A percentile compares a stretch with the other conserved stretches of the same genome.
Conservation (phyloP, 2,888 invertebrate species). For the Gastracanthus pulcherrimus region DNA sequence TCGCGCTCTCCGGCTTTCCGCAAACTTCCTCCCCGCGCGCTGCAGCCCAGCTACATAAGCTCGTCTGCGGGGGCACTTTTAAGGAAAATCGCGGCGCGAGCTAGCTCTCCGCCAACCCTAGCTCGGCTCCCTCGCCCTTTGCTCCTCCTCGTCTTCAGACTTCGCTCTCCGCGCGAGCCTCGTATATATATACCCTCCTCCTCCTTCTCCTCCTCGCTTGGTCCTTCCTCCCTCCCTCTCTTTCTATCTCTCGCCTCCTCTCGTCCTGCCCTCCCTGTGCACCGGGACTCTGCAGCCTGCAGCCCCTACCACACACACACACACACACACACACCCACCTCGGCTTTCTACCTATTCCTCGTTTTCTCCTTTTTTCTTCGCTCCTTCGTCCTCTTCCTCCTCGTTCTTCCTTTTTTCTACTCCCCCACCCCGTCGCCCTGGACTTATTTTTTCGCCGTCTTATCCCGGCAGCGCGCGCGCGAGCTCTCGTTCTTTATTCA, state of each 20-base stretch:
- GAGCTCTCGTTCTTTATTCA: neutral
- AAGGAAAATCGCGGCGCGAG: slow-evolving; percentile 65
- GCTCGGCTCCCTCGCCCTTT: slow-evolving; percentile 25
- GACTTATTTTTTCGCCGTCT: slow-evolving; percentile 35
- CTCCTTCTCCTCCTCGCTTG: no score
- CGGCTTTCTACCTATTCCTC: no score
- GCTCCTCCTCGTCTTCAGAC: slow-evolving; percentile 50
- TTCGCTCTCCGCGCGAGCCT: neutral
- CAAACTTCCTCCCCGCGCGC: slow-evolving; percentile 19
- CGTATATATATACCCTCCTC: no score
- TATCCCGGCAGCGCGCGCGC: slow-evolving; percentile 1
- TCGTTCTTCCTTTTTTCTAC: neutral
- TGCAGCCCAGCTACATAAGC: neutral
- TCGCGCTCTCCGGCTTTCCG: neutral
- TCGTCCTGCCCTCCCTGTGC: no score
- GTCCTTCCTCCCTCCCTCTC: no score
- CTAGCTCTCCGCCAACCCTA: slow-evolving; percentile 31
- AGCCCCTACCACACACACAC: no score
- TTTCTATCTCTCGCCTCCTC: no score
- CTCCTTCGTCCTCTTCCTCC: neutral
- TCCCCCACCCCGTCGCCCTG: neutral
- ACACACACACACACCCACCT: no score
- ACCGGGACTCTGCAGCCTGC: no score
- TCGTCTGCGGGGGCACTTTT: slow-evolving; percentile 65
- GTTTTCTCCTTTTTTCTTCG: no score